Percentiles rank a stretch among this genome's conserved stretches.
phyloP scores from a whole-genome alignment of 2,797 vertebrate genomes.

The Alcedo atthis region DNA sequence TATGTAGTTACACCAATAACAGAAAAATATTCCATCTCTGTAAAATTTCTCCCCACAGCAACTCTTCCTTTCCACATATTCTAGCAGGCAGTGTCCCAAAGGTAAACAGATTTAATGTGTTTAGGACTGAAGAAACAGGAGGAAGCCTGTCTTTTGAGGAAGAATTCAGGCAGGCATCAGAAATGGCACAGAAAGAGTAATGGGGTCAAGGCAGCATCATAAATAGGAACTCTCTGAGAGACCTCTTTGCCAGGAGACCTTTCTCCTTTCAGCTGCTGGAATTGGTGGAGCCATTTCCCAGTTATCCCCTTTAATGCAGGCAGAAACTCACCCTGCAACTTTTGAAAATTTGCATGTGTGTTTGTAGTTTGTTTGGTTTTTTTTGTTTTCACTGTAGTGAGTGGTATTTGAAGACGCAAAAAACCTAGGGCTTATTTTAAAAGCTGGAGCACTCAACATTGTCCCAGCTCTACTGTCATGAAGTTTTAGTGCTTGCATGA shows the following conservation, averaged over 20 bases:
- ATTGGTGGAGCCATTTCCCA: not conserved
- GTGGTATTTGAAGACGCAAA: not conserved
- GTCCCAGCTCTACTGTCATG: not conserved
- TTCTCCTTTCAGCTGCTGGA: not conserved
- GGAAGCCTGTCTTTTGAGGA: not conserved
- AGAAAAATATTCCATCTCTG: not conserved
- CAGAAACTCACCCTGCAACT: not conserved
- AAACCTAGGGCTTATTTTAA: not conserved
- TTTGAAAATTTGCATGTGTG: not conserved
- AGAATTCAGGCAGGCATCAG: not conserved
- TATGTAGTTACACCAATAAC: not conserved
- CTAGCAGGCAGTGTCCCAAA: not conserved
- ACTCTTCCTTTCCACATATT: not conserved
- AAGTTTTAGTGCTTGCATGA: rapidly evolving
- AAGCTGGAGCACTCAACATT: not conserved
- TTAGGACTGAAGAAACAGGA: not conserved
- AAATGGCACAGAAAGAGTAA: not conserved
- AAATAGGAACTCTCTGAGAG: not conserved
- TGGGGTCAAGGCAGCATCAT: rapidly evolving
- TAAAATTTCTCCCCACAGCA: not conserved
- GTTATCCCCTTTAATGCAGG: not conserved
- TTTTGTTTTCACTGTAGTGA: not conserved
- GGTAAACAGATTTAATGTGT: not conserved
- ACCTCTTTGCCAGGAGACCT: not conserved
- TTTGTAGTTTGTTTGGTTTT: not conserved